These are phyloP conservation scores for Acheta domesticus DNA, from an alignment of 2,888 invertebrate genomes.

Conservation along the genomic window DNA sequence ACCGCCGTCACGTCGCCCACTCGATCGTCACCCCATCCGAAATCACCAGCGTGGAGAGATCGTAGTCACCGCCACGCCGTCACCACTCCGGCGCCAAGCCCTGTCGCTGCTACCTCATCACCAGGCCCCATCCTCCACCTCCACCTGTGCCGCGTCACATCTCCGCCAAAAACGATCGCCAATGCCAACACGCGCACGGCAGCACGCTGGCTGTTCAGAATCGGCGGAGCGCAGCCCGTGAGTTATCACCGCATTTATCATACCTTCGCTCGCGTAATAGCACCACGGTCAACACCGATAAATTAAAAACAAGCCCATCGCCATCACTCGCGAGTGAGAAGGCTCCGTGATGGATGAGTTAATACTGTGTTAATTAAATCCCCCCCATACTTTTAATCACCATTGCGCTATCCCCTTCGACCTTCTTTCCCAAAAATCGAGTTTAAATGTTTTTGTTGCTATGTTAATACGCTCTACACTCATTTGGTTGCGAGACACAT, in stretches of 20 bases:
- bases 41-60: too few species aligned
- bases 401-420: background rate
- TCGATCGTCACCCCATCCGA: too few species aligned
- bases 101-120: background rate
- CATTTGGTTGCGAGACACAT: too few species aligned
- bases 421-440: background rate
- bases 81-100: too few species aligned
- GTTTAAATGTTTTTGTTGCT: background rate
- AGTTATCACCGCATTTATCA: background rate
- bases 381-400: slow-evolving; percentile 18
- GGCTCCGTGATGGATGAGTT: background rate
- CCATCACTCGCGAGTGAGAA: background rate
- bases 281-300: background rate
- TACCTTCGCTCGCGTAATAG: background rate
- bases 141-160: background rate
- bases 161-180: background rate
- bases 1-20: too few species aligned
- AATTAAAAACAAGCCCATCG: slow-evolving; percentile 18
- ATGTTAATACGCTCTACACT: too few species aligned
- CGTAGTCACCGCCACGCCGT: too few species aligned
- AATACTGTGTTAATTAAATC: slow-evolving; percentile 18
- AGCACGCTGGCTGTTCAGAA: too few species aligned
- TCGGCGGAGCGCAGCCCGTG: background rate
- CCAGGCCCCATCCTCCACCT: background rate
- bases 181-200: too few species aligned